A percentile compares a stretch with the other conserved stretches of the same genome.
Evolutionary conservation across 2,888 invertebrate genomes (phyloP).

Genomic region (Minunthozetes semirufus): DNA sequence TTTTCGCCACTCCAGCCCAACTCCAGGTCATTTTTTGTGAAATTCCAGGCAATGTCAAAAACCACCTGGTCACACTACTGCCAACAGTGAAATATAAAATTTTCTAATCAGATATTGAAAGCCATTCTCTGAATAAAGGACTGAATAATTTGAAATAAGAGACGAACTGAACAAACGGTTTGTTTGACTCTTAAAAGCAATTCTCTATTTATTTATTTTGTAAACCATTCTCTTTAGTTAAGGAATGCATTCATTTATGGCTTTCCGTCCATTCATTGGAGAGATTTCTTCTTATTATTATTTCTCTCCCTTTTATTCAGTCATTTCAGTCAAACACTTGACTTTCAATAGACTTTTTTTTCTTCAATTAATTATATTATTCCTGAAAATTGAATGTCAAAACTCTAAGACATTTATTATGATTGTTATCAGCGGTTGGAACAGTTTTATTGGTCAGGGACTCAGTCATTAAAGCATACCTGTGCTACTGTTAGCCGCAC

Average conservation of each 20-base stretch:
- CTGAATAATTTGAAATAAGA: too few species aligned
- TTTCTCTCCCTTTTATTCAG: too few species aligned
- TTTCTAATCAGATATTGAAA: too few species aligned
- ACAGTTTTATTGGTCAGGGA: slow-evolving; percentile 4
- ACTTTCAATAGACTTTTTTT: neutral
- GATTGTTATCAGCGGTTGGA: neutral
- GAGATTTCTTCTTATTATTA: too few species aligned
- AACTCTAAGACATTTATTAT: neutral
- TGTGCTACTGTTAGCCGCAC: neutral
- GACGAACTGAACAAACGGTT: too few species aligned
- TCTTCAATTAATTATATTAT: neutral
- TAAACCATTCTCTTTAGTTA: neutral
- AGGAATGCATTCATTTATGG: neutral
- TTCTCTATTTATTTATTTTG: neutral
- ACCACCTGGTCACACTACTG: too few species aligned
- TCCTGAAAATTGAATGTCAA: neutral
- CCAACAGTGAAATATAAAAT: too few species aligned
- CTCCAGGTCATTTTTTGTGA: too few species aligned
- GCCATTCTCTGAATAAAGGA: too few species aligned
- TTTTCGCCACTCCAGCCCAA: too few species aligned
- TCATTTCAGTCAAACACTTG: neutral
- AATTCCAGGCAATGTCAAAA: too few species aligned
- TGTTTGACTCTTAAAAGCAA: neutral
- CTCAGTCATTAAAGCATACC: neutral
- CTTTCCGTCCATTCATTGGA: neutral